A percentile compares a stretch with the other conserved stretches of the same genome.
phyloP scores from a whole-genome alignment of 2,113 vertebrate genomes.

The Cromileptes altivelis region DNA sequence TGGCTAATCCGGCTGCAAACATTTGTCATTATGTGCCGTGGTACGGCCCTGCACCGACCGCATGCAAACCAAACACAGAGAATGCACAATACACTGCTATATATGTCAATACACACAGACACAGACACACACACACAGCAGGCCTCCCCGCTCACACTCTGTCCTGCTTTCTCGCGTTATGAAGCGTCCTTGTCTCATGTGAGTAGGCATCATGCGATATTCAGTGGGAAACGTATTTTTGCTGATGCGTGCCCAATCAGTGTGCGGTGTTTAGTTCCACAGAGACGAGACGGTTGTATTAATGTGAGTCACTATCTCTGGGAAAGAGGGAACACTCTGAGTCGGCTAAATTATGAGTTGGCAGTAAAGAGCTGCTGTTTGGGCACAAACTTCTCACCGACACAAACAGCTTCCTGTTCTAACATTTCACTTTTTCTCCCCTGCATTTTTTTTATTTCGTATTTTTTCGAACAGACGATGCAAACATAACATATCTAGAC shows the following conservation, averaged over 20 bases:
- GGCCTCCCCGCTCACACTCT: background rate
- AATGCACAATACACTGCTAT: background rate
- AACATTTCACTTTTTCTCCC: background rate
- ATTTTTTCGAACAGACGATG: background rate
- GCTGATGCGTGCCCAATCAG: conserved; percentile 28
- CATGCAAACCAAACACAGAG: conserved; percentile 33
- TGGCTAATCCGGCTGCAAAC: conserved; percentile 58
- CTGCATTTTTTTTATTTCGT: background rate
- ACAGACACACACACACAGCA: background rate
- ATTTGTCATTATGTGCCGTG: conserved; percentile 37
- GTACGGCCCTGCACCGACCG: conserved; percentile 3
- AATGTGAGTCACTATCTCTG: conserved; percentile 42
- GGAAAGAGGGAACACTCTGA: conserved; percentile 23
- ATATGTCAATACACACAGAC: background rate
- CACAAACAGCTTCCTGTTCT: background rate
- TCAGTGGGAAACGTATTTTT: background rate
- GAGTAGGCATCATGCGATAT: conserved; percentile 26
- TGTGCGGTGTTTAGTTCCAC: conserved; percentile 19
- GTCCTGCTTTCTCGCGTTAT: background rate
- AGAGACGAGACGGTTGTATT: conserved; percentile 9
- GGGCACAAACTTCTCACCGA: conserved; percentile 7
- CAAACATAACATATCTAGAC: conserved; percentile 18
- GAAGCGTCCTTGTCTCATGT: conserved; percentile 1
- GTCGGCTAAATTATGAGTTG: conserved; percentile 32
- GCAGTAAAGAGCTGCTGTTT: conserved; percentile 19